Base-by-base conservation (phyloP, 2,113 vertebrate species). In the Numida meleagris region DNA sequence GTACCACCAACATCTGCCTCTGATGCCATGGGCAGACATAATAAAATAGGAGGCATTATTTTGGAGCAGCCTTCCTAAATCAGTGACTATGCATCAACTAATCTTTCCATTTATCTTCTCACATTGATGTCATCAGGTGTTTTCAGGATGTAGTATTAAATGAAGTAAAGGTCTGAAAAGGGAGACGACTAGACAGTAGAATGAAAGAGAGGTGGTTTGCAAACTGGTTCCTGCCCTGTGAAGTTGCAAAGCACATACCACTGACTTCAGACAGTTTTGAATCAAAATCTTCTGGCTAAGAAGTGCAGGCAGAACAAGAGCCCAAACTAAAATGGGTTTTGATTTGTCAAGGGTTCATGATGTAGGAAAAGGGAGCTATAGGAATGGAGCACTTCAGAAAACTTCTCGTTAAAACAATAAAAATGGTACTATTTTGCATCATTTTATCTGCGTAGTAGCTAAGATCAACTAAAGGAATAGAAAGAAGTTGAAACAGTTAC, bases 401-500 rank as follows among this genome's bases (percentile, higher is more conserved):
- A 2, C 3, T 90, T 58, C 29, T 45, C 63, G n/a, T 68, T 36
- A 65, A 82, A 58, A 63, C 6, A 42, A 55, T 8, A 27, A 76
- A 84, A 53, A 21, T 19, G 12, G 71, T 4, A 0, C 36, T 71
- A 4, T 57, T 94, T 86, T 88, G 42, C 36, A 19, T 66, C 16
- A 53, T 85, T 83, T 82, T 84, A 4, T 59, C 36, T 12, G 3
- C 38, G 4, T 25, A 36, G 33, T 79, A 82, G 27, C 59, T 71
- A 80, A 80, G 27, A 93, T 78, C 6, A 48, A 36, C 16, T 70
- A 70, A 78, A 86, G 16, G 31, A 67, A 82, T 27, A 48, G 12
- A 82, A 93, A 79, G 27, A 93, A 40, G 25, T 20, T 62, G 20
- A 70, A 83, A 59, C 59, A 71, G 53, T 91, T 94, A 67, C 25